phyloP scores from a whole-genome alignment of 1,140 invertebrate genomes.

The Eumaeus atala region DNA sequence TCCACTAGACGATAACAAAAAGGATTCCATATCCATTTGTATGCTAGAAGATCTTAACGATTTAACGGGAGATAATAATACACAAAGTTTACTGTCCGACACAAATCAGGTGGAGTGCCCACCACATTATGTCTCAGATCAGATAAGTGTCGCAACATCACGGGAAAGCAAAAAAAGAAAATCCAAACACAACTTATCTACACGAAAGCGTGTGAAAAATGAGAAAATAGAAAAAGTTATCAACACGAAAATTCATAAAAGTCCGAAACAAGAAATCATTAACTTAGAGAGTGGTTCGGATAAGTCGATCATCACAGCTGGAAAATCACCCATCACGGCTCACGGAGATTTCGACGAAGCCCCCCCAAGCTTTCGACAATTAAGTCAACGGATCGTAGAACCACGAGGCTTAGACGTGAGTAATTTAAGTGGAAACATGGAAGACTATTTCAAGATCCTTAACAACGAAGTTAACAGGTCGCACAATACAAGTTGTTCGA shows the following conservation, averaged over 20 bases:
- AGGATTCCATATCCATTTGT: slow-evolving; percentile 29
- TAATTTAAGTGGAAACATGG: slow-evolving; percentile 29
- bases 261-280: not conserved
- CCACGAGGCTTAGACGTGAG: slow-evolving; percentile 37
- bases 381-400: slow-evolving; percentile 27
- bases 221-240: not conserved
- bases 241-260: not conserved
- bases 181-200: not conserved
- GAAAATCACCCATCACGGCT: slow-evolving; percentile 42
- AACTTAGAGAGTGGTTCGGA: slow-evolving; percentile 18
- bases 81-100: slow-evolving; percentile 37
- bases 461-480: slow-evolving; percentile 22
- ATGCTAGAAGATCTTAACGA: slow-evolving; percentile 42
- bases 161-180: not conserved
- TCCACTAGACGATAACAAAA: slow-evolving; percentile 17
- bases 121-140: not conserved
- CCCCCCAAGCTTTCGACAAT: slow-evolving; percentile 32
- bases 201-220: slow-evolving; percentile 4
- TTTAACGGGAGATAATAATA: slow-evolving; percentile 32
- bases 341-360: slow-evolving; percentile 40
- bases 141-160: not conserved
- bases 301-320: slow-evolving; percentile 38
- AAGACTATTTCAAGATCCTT: slow-evolving; percentile 36
- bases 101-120: slow-evolving; percentile 19
- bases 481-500: no score